Evolutionary conservation across 1,140 invertebrate genomes (phyloP).

Genomic region (Pogonomyrmex barbatus): DNA sequence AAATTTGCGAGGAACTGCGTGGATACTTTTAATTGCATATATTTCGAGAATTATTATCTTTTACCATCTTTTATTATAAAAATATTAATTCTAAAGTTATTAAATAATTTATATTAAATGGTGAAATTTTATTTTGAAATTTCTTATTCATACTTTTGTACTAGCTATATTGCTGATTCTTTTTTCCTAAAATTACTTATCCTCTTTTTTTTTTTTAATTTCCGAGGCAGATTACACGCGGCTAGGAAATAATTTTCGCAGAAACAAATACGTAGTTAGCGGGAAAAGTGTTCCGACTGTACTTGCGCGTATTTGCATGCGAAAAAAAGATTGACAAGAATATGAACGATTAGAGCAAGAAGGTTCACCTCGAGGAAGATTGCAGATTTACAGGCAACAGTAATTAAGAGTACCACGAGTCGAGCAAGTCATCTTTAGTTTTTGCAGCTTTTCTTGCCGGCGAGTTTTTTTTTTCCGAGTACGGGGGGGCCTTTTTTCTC

Average conservation of each 20-base stretch:
- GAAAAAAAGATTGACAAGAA: constrained; percentile 14
- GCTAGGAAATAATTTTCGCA: not conserved
- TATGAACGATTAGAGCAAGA: constrained; percentile 27
- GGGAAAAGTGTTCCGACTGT: not conserved
- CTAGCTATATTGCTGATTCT: not conserved
- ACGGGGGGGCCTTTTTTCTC: not conserved
- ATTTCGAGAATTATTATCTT: not conserved
- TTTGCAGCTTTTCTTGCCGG: constrained; percentile 19
- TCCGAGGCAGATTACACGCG: not conserved
- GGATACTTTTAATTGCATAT: not conserved
- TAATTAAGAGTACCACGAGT: constrained; percentile 30
- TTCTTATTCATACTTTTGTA: not conserved
- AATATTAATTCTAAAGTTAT: not conserved
- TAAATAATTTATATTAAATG: not conserved
- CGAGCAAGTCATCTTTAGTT: not conserved
- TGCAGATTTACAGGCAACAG: constrained; percentile 13
- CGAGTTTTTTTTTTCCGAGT: constrained; percentile 29
- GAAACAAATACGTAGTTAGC: not conserved
- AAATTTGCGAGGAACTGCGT: not conserved
- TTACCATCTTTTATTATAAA: not conserved
- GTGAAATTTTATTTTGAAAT: not conserved
- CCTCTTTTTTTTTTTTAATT: not conserved
- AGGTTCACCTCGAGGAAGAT: constrained; percentile 14
- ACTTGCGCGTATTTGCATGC: constrained; percentile 5
- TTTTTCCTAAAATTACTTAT: not conserved